Percentiles rank a stretch among this genome's conserved stretches.
Conservation (phyloP, 2,888 invertebrate species). For the Drosophila multiciliata region DNA sequence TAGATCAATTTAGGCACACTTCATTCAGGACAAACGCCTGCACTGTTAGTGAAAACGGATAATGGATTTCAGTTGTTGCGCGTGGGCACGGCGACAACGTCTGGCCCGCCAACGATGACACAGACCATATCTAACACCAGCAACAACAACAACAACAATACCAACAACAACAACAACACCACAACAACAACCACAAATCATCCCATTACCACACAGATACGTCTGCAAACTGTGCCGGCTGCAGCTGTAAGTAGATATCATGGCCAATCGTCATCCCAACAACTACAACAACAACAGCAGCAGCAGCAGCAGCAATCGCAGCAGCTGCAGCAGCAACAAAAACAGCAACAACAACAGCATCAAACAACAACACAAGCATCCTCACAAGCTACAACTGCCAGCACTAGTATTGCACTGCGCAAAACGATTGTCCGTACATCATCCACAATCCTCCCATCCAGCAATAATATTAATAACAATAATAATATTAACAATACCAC, state of each 20-base stretch:
- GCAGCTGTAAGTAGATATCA: constrained; percentile 93
- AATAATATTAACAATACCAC: constrained; percentile 65
- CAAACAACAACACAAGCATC: constrained; percentile 66
- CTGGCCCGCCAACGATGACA: constrained; percentile 86
- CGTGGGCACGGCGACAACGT: constrained; percentile 92
- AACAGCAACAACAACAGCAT: constrained; percentile 58
- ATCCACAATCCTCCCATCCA: constrained; percentile 79
- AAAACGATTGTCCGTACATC: constrained; percentile 86
- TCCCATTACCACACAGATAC: constrained; percentile 90
- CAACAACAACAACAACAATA: constrained; percentile 62
- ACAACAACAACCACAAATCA: constrained; percentile 81
- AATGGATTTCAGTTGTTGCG: constrained; percentile 97
- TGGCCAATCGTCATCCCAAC: constrained; percentile 87
- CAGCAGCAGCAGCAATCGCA: constrained; percentile 71
- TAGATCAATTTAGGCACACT: constrained; percentile 95
- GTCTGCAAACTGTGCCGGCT: constrained; percentile 94
- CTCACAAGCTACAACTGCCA: constrained; percentile 71
- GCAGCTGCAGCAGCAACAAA: constrained; percentile 52
- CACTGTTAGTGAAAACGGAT: constrained; percentile 97
- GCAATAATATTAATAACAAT: constrained; percentile 67
- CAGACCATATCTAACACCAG: constrained; percentile 85
- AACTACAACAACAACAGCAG: constrained; percentile 83
- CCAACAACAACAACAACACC: constrained; percentile 62
- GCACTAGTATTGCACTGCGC: constrained; percentile 86
- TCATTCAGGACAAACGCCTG: constrained; percentile 94